Conservation (phyloP, 2,113 vertebrate genomes). For the Colius striatus region DNA sequence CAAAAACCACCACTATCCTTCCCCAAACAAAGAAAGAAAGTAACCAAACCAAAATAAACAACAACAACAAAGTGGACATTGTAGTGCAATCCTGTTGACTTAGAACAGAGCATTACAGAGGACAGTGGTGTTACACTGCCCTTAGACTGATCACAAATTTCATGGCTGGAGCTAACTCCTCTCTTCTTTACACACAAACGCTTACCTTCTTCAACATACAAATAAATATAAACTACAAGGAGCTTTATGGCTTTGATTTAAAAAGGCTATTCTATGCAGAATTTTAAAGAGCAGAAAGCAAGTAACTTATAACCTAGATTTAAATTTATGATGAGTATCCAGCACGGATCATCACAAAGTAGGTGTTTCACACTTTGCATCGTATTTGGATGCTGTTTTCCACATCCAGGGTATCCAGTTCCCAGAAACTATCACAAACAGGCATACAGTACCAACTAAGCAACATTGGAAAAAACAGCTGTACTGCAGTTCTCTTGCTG, state of each 20-base stretch:
- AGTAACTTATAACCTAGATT: not conserved
- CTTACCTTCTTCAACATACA: not conserved
- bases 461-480: not conserved
- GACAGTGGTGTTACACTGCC: not conserved
- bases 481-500: not conserved
- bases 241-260: not conserved
- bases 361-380: not conserved
- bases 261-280: not conserved
- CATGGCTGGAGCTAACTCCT: not conserved
- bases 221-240: not conserved
- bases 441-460: not conserved
- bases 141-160: not conserved
- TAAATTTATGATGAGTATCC: not conserved
- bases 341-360: not conserved
- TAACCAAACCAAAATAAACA: not conserved
- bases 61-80: not conserved
- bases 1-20: no score
- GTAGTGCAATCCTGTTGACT: not conserved
- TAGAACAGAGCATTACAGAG: not conserved
- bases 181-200: not conserved
- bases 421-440: not conserved
- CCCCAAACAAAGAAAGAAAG: no score
- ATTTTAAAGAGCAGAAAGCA: not conserved
- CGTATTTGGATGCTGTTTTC: not conserved
- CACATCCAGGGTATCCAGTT: not conserved